A percentile compares a stretch with the other conserved stretches of the same genome.
These are phyloP conservation scores for Cyanistes caeruleus DNA, from an alignment of 2,113 vertebrate species.

Conservation along the genomic window DNA sequence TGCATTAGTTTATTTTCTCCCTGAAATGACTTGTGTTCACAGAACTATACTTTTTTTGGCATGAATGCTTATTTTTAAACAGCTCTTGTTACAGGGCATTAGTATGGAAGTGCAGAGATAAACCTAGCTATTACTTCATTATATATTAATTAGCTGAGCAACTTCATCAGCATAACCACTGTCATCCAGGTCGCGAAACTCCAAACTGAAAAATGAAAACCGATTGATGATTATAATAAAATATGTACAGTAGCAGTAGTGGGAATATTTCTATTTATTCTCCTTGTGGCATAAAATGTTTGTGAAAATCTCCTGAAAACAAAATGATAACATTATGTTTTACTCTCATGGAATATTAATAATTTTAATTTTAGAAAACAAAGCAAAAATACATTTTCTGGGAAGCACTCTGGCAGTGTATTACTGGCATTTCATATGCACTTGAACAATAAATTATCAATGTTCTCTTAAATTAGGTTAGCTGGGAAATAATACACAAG, in stretches of 20 bases:
- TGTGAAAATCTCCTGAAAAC: not conserved
- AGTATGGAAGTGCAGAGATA: constrained; percentile 16
- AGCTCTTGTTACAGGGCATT: not conserved
- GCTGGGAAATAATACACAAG: not conserved
- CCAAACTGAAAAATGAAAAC: constrained; percentile 12
- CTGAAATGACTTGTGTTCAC: not conserved
- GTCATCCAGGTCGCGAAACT: not conserved
- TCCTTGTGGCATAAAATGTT: not conserved
- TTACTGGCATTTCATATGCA: not conserved
- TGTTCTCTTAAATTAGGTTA: not conserved
- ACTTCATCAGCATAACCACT: constrained; percentile 32
- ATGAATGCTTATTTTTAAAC: constrained; percentile 20
- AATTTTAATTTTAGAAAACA: constrained; percentile 1
- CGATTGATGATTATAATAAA: not conserved
- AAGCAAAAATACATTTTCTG: not conserved
- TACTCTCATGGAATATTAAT: not conserved
- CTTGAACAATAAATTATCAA: not conserved
- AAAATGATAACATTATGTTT: not conserved
- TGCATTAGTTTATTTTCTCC: not conserved
- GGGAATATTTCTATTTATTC: not conserved
- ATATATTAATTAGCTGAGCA: constrained; percentile 61
- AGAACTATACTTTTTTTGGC: not conserved
- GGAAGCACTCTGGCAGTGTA: not conserved
- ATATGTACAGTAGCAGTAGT: not conserved
- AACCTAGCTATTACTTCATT: constrained; percentile 41